A percentile compares a stretch with the other conserved stretches of the same genome.
phyloP scores from a whole-genome alignment of 1,140 invertebrate genomes.

The Plodia interpunctella region DNA sequence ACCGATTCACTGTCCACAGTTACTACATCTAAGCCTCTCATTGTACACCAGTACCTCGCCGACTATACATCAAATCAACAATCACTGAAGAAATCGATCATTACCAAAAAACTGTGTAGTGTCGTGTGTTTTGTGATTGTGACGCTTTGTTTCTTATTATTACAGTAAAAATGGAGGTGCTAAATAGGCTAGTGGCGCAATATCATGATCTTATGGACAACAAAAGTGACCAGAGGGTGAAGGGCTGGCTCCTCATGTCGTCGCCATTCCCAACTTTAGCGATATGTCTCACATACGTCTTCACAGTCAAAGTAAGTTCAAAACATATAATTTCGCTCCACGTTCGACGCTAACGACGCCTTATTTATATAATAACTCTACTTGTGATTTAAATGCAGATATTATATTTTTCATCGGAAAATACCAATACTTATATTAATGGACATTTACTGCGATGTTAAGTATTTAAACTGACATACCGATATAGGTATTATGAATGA shows the following conservation, averaged over 20 bases:
- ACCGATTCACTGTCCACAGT: conserved; percentile 11
- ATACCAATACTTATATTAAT: conserved; percentile 15
- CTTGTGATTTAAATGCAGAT: conserved; percentile 15
- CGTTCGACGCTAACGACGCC: conserved; percentile 14
- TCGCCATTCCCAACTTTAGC: conserved; percentile 88
- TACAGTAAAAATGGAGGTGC: conserved; percentile 65
- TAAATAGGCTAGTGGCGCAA: conserved; percentile 58
- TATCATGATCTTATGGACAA: conserved; percentile 85
- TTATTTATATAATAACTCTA: conserved; percentile 17
- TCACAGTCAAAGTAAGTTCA: conserved; percentile 84
- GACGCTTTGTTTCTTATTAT: conserved; percentile 35
- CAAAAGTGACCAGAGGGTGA: conserved; percentile 87
- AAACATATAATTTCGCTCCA: neutral
- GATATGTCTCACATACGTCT: conserved; percentile 87
- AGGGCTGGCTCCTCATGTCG: conserved; percentile 90
- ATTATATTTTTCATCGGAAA: conserved; percentile 29
- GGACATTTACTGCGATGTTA: neutral
- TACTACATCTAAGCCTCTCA: neutral
- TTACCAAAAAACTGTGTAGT: neutral
- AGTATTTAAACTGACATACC: neutral
- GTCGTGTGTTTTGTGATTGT: conserved; percentile 8
- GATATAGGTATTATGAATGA: too few species aligned
- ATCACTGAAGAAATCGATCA: neutral
- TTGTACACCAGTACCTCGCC: neutral
- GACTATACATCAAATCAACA: neutral